These are phyloP conservation scores for Clamator glandarius DNA, from an alignment of 2,797 vertebrate species.

Conservation along the genomic window DNA sequence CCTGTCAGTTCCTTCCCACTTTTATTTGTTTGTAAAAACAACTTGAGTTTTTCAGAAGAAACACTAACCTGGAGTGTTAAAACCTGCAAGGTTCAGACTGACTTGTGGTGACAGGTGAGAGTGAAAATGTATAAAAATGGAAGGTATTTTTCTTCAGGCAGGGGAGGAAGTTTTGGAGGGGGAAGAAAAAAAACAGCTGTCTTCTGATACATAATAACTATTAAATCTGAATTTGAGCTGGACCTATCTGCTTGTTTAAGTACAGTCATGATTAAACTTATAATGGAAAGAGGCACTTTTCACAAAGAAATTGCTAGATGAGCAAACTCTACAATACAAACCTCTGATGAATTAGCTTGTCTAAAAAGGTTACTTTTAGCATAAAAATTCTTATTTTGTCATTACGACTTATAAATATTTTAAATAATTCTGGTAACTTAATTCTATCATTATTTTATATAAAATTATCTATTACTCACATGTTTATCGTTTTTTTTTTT, in stretches of 20 bases:
- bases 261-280: not conserved
- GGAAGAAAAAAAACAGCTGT: not conserved
- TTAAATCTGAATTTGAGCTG: not conserved
- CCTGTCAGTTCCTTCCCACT: not conserved
- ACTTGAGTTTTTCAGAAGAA: not conserved
- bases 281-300: not conserved
- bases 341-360: not conserved
- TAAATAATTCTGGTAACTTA: not conserved
- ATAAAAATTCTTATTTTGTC: not conserved
- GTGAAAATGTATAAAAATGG: constrained; percentile 37
- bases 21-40: not conserved
- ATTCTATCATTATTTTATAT: not conserved
- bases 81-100: not conserved
- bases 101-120: constrained; percentile 35
- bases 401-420: not conserved
- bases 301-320: not conserved
- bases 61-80: constrained; percentile 22
- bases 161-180: not conserved
- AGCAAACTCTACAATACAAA: not conserved
- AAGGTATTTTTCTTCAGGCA: not conserved
- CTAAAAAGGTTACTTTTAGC: not conserved
- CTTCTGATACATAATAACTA: not conserved
- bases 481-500: too few species aligned
- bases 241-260: not conserved
- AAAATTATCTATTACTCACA: too few species aligned